Evolutionary conservation across 1,140 invertebrate species (phyloP), one percentile per base, ranked within the genome.

Genomic region (Listronotus bonariensis): DNA sequence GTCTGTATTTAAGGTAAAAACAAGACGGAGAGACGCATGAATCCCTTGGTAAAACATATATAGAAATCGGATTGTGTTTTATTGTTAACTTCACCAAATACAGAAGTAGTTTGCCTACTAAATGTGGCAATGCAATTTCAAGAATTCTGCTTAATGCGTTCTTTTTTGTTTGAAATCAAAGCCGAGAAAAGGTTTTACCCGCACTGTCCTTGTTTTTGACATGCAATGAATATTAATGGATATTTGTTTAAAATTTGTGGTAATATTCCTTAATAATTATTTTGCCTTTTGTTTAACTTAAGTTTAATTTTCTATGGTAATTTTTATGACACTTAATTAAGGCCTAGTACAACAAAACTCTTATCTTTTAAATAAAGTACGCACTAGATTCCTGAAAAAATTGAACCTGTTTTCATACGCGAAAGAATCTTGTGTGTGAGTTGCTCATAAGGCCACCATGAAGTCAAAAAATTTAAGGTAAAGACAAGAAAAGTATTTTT

Each of bases 71-170:
- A 43, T 55, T 63, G 67, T 60, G 54, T 49, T 67, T 70, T 70
- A 61, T 67, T 65, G 68, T 70, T 62, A 64, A 67, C 52, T 67
- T 67, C 17, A 40, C 68, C 68, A 70, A 70, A 70, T 70, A 70
- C 61, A 70, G 68, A 67, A 68, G 65, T 70, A 65, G 68, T 65
- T 65, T 67, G 68, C 68, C 62, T 65, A 65, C 61, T 70, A 65
- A 63, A 65, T 52, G 51, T 40, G 68, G 48, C 41, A 34, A 51
- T 49, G 53, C 57, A 57, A 70, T 70, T 57, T 70, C 52, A 67
- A 70, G 68, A 70, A 70, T 67, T 67, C 54, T 43, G 58, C 46
- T 34, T 26, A 34, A 26, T 32, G n/a, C 14, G 38, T 38, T 63
- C 32, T 60, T 52, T 67, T 66, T 62, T 34, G 34, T 59, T 67